These are phyloP conservation scores for Mesochorus sp. DNA, from an alignment of 2,888 invertebrate species.

Conservation along the genomic window DNA sequence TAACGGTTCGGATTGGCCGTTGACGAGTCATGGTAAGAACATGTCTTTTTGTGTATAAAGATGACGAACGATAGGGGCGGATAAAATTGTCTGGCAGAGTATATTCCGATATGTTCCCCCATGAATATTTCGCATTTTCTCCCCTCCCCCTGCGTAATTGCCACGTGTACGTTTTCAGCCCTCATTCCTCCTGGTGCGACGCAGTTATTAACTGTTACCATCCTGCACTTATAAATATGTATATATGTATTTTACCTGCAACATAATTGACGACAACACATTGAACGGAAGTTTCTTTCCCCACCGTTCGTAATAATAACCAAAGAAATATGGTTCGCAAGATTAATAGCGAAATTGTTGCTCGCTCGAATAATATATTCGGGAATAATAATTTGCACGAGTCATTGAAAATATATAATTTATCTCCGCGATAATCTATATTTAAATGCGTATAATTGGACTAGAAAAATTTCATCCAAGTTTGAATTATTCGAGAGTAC, in stretches of 20 bases:
- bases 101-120: background rate
- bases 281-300: constrained; percentile 4
- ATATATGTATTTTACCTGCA: background rate
- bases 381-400: background rate
- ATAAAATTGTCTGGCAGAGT: too few relatives aligned
- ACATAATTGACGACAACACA: constrained; percentile 35
- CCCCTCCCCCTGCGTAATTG: constrained; percentile 14
- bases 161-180: constrained; percentile 22
- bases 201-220: constrained; percentile 26
- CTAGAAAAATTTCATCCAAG: background rate
- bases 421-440: background rate
- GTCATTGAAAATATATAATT: background rate
- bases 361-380: background rate
- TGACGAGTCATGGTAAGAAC: too few relatives aligned
- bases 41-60: too few relatives aligned
- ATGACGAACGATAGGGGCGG: too few relatives aligned
- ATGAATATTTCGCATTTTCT: background rate
- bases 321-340: background rate
- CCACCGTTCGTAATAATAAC: background rate
- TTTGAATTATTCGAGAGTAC: too few relatives aligned
- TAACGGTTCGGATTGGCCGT: too few relatives aligned
- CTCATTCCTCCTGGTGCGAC: constrained; percentile 10
- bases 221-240: background rate
- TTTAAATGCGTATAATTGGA: too few relatives aligned
- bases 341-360: background rate